Evolutionary conservation across 2,888 invertebrate species (phyloP), one percentile per base, ranked within the genome.

Genomic region (Timema cristinae): DNA sequence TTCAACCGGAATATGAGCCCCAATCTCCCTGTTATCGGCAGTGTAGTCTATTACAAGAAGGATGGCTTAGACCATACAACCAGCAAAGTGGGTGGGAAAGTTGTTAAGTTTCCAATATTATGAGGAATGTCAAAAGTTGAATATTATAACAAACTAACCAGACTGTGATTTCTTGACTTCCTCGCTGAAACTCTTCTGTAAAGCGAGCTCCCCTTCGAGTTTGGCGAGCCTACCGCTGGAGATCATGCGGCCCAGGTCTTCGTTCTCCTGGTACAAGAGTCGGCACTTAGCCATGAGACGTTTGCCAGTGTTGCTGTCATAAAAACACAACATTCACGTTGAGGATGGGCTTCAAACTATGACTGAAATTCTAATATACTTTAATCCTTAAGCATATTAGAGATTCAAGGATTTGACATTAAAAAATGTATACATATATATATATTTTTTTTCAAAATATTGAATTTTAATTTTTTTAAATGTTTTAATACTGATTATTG

Each of bases 201-300:
- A 86, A 2, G 97, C 95, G 75, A 98, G 86, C 83, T 98, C 98
- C 74, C 95, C 94, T 84, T 98, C 98, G 73, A 98, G 84, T 82
- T 97, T 97, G 50, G 98, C 97, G 81, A 97, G 89, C 77, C 96
- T 87, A 1, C 98, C 98, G 77, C 95, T 95, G 7, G 96, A 94
- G 66, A 97, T 96, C 88, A 95, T 93, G 80, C 95, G 93, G 11
- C 98, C 98, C 32, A 98, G 86, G 80, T 98, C 98, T 82, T 98
- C 98, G 83, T 98, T 98, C 83, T 98, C 98, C 83, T 97, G 96
- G 81, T 97, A 94, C 67, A 98, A 84, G 77, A 96, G 85, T 75
- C 97, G 89, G 81, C 98, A 98, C 82, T 97, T 97, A 10, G 97
- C 97, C 98, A 98, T 98, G 77, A 98, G 85, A 77, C 97, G 90